Percentiles rank a stretch among this genome's conserved stretches.
phyloP scores from a whole-genome alignment of 2,888 invertebrate genomes.

The Aleiodes leptofemur region DNA sequence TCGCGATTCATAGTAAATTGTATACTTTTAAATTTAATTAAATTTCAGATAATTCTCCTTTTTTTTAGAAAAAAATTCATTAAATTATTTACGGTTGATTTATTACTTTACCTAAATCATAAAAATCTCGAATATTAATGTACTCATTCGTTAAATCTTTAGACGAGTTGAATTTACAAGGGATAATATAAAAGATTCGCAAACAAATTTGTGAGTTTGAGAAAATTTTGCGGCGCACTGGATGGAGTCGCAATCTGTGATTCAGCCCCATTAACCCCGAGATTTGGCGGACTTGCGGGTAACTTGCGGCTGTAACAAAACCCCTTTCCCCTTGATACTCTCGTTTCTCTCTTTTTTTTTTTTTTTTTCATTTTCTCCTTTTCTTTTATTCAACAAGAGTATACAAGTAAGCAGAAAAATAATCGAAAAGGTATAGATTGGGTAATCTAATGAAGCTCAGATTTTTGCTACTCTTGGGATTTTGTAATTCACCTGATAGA shows the following conservation, averaged over 20 bases:
- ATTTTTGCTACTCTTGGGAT: slow-evolving; percentile 21
- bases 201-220: slow-evolving; percentile 5
- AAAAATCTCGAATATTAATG: no score
- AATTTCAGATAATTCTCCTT: no score
- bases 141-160: no score
- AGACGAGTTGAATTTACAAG: not conserved
- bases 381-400: slow-evolving; percentile 10
- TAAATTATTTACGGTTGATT: slow-evolving; percentile 64
- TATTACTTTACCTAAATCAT: slow-evolving; percentile 57
- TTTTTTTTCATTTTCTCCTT: not conserved
- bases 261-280: slow-evolving; percentile 75
- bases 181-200: not conserved
- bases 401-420: slow-evolving; percentile 29
- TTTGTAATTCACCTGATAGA: slow-evolving; percentile 16
- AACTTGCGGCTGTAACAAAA: slow-evolving; percentile 62
- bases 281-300: slow-evolving; percentile 66
- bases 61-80: no score
- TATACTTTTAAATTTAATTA: no score
- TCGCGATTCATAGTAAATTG: no score
- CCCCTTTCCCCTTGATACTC: not conserved
- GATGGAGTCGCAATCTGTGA: slow-evolving; percentile 73
- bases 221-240: slow-evolving; percentile 18
- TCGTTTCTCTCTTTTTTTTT: slow-evolving; percentile 16
- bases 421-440: slow-evolving; percentile 14
- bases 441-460: slow-evolving; percentile 8